These are phyloP conservation scores for Sebastes steindachneri DNA, from an alignment of 2,797 vertebrate species.

Conservation along the genomic window DNA sequence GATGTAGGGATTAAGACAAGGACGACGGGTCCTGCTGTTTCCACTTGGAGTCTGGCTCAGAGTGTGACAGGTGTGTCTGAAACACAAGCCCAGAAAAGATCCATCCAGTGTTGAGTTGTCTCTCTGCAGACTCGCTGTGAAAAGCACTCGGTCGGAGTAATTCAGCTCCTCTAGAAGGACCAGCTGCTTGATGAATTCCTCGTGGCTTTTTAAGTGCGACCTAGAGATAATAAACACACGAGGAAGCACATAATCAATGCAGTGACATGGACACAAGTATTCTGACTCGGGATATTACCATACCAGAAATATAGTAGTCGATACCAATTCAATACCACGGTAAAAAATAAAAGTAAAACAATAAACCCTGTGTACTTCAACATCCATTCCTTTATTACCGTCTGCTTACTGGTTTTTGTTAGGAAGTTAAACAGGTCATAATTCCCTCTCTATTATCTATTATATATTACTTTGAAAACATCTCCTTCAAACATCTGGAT, in stretches of 20 bases:
- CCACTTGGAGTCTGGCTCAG: conserved; percentile 27
- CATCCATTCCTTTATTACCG: too few relatives aligned
- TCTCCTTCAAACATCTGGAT: too few relatives aligned
- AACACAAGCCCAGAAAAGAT: conserved; percentile 26
- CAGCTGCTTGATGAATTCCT: conserved; percentile 26
- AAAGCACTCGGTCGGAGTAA: conserved; percentile 1
- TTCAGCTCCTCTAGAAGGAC: neutral
- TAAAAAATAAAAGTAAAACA: accelerated
- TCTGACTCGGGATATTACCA: neutral
- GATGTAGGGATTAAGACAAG: conserved; percentile 35
- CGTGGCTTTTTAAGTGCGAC: neutral
- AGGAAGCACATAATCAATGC: neutral
- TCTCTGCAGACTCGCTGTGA: neutral
- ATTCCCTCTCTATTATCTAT: too few relatives aligned
- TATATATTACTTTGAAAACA: too few relatives aligned
- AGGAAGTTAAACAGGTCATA: too few relatives aligned
- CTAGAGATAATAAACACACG: neutral
- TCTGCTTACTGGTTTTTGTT: too few relatives aligned
- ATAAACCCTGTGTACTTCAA: too few relatives aligned
- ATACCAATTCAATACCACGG: too few relatives aligned
- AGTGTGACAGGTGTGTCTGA: conserved; percentile 51
- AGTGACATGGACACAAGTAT: neutral
- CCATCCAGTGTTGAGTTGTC: neutral
- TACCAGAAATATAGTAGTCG: too few relatives aligned
- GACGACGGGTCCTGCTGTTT: conserved; percentile 18